Conservation (phyloP, 2,888 invertebrate species). For the Lasioglossum calceatum region DNA sequence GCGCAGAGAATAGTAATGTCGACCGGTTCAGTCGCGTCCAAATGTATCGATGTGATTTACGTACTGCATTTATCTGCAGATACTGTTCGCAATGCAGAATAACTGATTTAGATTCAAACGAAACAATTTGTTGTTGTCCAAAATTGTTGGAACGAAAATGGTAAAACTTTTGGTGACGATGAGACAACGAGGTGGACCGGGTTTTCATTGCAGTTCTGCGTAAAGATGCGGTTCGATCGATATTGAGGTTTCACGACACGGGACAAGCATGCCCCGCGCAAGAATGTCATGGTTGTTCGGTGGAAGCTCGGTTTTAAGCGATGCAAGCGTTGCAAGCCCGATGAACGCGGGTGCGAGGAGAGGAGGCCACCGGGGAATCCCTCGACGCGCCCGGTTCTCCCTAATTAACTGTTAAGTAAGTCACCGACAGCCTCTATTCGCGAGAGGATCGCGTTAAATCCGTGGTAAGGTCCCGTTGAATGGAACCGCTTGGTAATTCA, state of each 20-base stretch:
- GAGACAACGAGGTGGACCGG: not conserved
- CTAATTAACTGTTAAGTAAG: conserved; percentile 61
- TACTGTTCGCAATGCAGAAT: not conserved
- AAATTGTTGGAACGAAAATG: too few species aligned
- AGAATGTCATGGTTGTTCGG: not conserved
- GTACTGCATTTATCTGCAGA: not conserved
- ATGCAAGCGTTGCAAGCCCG: not conserved
- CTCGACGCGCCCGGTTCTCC: conserved; percentile 32
- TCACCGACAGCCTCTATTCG: conserved; percentile 45
- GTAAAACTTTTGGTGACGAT: not conserved
- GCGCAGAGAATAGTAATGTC: conserved; percentile 3
- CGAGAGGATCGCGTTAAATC: conserved; percentile 54
- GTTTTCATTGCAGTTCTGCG: not conserved
- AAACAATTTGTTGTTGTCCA: too few species aligned
- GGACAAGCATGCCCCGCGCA: not conserved
- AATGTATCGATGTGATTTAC: not conserved
- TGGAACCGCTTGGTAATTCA: conserved; percentile 45
- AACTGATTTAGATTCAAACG: too few species aligned
- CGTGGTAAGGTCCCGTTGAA: conserved; percentile 46
- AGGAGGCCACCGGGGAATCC: conserved; percentile 9
- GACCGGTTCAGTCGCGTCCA: not conserved
- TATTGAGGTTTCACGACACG: not conserved
- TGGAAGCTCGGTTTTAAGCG: not conserved
- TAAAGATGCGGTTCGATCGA: not conserved
- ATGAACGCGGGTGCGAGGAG: not conserved